Percentiles rank a stretch among this genome's conserved stretches.
phyloP scores from a whole-genome alignment of 2,113 vertebrate genomes.

The Carollia perspicillata region DNA sequence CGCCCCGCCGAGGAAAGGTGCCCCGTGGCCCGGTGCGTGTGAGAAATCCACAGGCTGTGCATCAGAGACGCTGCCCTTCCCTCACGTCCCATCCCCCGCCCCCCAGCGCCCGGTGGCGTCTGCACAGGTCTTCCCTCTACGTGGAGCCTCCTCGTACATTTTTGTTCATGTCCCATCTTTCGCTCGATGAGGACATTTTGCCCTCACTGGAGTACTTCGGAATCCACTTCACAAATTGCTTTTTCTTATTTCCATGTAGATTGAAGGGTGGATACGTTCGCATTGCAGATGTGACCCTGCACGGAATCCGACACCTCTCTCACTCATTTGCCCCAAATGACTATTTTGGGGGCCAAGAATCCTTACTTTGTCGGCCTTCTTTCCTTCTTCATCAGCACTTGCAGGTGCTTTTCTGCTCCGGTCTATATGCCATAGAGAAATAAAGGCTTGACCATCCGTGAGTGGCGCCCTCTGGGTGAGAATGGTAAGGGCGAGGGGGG shows the following conservation, averaged over 20 bases:
- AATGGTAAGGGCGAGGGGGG: too few relatives aligned
- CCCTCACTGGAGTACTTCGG: not conserved
- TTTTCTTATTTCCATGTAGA: conserved; percentile 19
- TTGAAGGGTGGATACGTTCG: not conserved
- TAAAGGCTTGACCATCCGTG: not conserved
- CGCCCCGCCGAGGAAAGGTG: not conserved
- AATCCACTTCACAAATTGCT: not conserved
- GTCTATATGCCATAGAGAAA: not conserved
- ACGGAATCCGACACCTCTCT: not conserved
- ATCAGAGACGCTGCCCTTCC: not conserved
- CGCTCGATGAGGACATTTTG: not conserved
- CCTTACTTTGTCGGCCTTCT: not conserved
- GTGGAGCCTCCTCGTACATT: not conserved
- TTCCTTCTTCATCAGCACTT: not conserved
- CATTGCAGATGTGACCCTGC: not conserved
- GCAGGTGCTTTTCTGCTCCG: accelerated
- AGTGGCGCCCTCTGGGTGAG: not conserved
- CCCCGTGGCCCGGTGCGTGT: not conserved
- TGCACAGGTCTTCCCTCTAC: not conserved
- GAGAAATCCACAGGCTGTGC: not conserved
- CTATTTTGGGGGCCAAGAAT: not conserved
- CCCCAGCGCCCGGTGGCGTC: not conserved
- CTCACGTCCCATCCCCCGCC: not conserved
- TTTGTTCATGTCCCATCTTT: not conserved
- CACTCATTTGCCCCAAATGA: not conserved